These are phyloP conservation scores for Syrmaticus mikado DNA, from an alignment of 2,113 vertebrate species.

Conservation along the genomic window DNA sequence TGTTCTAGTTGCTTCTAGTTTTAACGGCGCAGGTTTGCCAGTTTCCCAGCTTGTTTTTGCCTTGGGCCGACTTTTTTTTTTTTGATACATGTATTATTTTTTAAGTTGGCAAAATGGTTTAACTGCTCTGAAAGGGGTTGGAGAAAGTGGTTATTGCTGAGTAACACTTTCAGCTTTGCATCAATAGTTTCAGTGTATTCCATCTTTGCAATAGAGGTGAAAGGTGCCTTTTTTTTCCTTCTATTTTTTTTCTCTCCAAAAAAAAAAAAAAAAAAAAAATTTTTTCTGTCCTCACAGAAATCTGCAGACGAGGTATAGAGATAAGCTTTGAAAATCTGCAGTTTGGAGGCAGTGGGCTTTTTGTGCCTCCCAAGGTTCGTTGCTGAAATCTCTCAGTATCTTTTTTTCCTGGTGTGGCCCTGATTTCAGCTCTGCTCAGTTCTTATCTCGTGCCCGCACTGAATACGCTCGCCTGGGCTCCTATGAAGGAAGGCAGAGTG, in stretches of 20 bases:
- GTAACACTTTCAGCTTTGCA: neutral
- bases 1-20: neutral
- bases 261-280: too few species aligned
- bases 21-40: neutral
- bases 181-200: neutral
- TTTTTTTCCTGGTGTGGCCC: neutral
- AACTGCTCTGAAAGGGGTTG: neutral
- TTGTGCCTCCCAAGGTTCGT: neutral
- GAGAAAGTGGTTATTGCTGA: neutral
- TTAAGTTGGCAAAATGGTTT: neutral
- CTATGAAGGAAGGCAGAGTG: neutral
- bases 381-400: neutral
- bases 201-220: neutral
- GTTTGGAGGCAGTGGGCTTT: neutral
- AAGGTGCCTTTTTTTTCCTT: neutral
- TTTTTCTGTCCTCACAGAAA: neutral
- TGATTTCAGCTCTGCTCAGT: constrained; percentile 22
- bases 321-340: constrained; percentile 16
- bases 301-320: neutral
- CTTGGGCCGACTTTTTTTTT: neutral
- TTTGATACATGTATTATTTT: neutral
- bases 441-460: neutral
- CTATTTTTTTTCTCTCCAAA: too few species aligned
- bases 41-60: neutral
- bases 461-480: neutral